These are phyloP conservation scores for Archivesica marissinica DNA, from an alignment of 1,140 invertebrate species.

Conservation along the genomic window DNA sequence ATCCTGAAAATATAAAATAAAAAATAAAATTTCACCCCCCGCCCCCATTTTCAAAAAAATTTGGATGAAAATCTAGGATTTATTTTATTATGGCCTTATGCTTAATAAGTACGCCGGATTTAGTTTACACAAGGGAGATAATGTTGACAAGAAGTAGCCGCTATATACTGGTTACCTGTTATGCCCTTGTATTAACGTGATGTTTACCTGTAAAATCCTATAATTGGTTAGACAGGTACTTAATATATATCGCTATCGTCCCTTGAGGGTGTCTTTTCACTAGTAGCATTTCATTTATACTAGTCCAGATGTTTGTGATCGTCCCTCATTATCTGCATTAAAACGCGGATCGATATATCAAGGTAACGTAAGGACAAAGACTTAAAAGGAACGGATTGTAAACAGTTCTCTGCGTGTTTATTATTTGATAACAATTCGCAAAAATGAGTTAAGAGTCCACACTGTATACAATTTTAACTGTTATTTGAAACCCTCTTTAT, in stretches of 20 bases:
- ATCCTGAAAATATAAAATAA: too few species aligned
- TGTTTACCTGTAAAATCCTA: constrained; percentile 19
- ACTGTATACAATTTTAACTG: too few species aligned
- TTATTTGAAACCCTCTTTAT: too few species aligned
- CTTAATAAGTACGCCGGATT: too few species aligned
- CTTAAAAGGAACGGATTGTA: neutral
- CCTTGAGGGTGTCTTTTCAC: neutral
- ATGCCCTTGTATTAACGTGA: neutral
- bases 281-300: constrained; percentile 3
- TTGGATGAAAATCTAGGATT: too few species aligned
- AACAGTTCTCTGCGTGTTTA: neutral
- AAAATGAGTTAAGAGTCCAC: too few species aligned
- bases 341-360: constrained; percentile 9
- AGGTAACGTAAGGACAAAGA: neutral
- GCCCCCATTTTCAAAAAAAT: too few species aligned
- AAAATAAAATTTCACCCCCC: too few species aligned
- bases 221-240: constrained; percentile 19
- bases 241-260: constrained; percentile 22
- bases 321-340: neutral
- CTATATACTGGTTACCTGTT: neutral
- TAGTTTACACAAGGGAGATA: neutral
- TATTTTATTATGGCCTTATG: too few species aligned
- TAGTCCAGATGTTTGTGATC: neutral
- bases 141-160: neutral
- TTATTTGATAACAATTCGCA: neutral